Percentiles rank a stretch among this genome's conserved stretches.
Evolutionary conservation across 1,140 invertebrate species (phyloP).

Genomic region (Drosophila obscura): DNA sequence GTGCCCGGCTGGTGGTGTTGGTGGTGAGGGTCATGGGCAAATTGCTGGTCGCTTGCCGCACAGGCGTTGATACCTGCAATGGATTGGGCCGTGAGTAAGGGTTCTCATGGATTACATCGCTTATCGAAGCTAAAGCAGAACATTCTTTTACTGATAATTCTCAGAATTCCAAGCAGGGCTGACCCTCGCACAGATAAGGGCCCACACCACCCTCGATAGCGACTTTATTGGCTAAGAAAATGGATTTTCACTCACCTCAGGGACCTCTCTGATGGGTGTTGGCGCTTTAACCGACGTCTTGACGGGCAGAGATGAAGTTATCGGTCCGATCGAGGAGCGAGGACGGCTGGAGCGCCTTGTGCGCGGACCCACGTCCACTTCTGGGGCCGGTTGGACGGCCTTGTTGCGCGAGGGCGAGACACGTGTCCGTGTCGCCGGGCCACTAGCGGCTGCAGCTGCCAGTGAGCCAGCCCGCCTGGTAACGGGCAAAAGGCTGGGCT

Average conservation of each 20-base stretch:
- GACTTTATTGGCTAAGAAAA: not conserved
- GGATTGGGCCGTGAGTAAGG: not conserved
- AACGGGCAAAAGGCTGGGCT: slow-evolving; percentile 35
- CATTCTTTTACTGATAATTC: no score
- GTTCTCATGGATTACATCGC: not conserved
- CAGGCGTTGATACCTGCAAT: slow-evolving; percentile 46
- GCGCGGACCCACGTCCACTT: slow-evolving; percentile 28
- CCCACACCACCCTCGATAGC: not conserved
- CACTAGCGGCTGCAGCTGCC: not conserved
- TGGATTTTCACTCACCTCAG: slow-evolving; percentile 48
- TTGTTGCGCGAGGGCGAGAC: slow-evolving; percentile 61
- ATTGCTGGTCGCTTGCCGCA: slow-evolving; percentile 53
- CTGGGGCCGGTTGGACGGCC: slow-evolving; percentile 11
- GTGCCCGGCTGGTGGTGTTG: slow-evolving; percentile 67
- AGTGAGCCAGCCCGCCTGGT: slow-evolving; percentile 30
- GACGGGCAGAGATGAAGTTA: slow-evolving; percentile 13
- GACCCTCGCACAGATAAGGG: slow-evolving; percentile 18
- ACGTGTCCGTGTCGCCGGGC: slow-evolving; percentile 56
- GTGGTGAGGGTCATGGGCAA: slow-evolving; percentile 71
- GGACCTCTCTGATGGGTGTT: slow-evolving; percentile 67
- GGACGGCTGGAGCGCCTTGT: slow-evolving; percentile 72
- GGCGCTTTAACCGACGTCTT: slow-evolving; percentile 49
- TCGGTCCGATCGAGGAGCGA: slow-evolving; percentile 46
- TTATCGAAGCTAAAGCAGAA: not conserved
- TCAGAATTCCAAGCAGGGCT: no score